Evolutionary conservation across 2,113 vertebrate species (phyloP), one percentile per base, ranked within the genome.

Genomic region (Martes martes): DNA sequence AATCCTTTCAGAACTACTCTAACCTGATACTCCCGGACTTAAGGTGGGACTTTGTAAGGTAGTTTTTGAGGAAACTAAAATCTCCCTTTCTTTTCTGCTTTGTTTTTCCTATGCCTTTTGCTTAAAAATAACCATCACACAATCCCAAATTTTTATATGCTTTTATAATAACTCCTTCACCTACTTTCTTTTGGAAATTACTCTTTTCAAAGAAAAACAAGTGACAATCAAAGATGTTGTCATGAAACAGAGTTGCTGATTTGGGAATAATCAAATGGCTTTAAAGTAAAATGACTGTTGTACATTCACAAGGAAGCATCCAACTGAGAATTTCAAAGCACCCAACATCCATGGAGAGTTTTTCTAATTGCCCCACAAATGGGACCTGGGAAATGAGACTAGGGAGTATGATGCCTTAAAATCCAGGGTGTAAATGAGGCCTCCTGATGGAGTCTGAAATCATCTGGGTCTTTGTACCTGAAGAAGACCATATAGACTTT

Each of bases 1-100:
- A 98, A 99, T 98, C 98, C 98, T 97, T 98, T 98, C 97, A 98
- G 97, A 99, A 98, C 97, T 80, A 85, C 95, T 98, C 98, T 98
- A 97, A 98, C 98, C 95, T 78, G 98, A 98, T 98, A 98, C 98
- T 98, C 97, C 24, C 7, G 97, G 98, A 98, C 71, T 80, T 80
- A 91, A 97, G 91, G 98, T 99, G 98, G 98, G 98, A 98, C 98
- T 85, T 97, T 95, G 95, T 95, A 42, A 42, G 39, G 39, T 92
- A 97, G 95, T 97, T 97, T 98, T 97, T 94, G 78, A 93, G 96
- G 92, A 97, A 98, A 98, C 96, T 73, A 95, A 98, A 97, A 86
- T 76, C 50, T 94, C 63, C 71, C 96, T 59, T 98, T 98, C 92
- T 94, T 95, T 89, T 95, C 97, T 98, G 98, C 98, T 97, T 98